A percentile compares a stretch with the other conserved stretches of the same genome.
Evolutionary conservation across 2,797 vertebrate species (phyloP).

Genomic region (Chrosomus eos): DNA sequence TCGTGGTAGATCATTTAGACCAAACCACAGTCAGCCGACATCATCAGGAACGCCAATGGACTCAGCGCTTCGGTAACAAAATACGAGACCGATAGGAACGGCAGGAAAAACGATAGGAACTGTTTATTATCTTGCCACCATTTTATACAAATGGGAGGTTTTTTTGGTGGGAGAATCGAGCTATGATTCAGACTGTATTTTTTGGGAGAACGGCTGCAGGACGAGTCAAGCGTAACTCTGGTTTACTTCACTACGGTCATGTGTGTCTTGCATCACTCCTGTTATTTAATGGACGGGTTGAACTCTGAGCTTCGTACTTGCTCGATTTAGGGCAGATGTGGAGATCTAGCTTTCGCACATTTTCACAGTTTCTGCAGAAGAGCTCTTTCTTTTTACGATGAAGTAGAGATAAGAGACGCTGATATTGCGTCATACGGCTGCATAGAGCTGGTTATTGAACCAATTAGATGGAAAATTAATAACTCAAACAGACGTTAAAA

Average conservation of each 20-base stretch:
- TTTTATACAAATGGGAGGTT: slow-evolving; percentile 10
- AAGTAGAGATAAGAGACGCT: background rate
- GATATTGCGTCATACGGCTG: background rate
- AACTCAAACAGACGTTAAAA: background rate
- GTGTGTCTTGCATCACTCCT: slow-evolving; percentile 41
- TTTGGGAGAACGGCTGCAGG: slow-evolving; percentile 10
- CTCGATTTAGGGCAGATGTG: slow-evolving; percentile 43
- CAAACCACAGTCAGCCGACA: slow-evolving; percentile 46
- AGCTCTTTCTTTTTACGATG: slow-evolving; percentile 39
- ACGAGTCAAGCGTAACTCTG: slow-evolving; percentile 28
- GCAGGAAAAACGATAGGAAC: slow-evolving; percentile 24
- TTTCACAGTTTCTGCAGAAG: slow-evolving; percentile 34
- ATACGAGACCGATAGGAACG: slow-evolving; percentile 27
- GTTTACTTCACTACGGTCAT: slow-evolving; percentile 36
- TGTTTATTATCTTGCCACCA: slow-evolving; percentile 27
- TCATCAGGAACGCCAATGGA: slow-evolving; percentile 37
- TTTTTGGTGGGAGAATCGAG: slow-evolving; percentile 4
- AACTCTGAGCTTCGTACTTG: slow-evolving; percentile 31
- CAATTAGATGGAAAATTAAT: background rate
- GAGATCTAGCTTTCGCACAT: slow-evolving; percentile 48
- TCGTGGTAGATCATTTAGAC: slow-evolving; percentile 62
- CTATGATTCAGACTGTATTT: background rate
- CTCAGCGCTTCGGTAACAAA: slow-evolving; percentile 15
- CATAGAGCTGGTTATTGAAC: background rate
- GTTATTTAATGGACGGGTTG: slow-evolving; percentile 39